These are phyloP conservation scores for Holocentrus rufus DNA, from an alignment of 2,797 vertebrate genomes.

Conservation along the genomic window DNA sequence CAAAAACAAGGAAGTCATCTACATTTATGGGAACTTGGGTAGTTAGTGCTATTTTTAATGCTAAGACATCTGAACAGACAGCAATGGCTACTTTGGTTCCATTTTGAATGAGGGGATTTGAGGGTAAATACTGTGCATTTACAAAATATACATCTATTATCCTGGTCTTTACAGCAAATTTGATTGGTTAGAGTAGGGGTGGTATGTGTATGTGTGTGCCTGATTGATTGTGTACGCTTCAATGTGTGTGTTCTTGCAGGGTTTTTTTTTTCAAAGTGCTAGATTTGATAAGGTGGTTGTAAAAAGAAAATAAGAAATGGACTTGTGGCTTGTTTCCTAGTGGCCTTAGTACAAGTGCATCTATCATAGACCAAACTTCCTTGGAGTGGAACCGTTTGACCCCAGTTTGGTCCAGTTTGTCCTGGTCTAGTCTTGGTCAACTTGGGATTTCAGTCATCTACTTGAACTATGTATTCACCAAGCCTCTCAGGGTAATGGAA, in stretches of 20 bases:
- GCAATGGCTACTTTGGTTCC: constrained; percentile 72
- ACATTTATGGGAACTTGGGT: constrained; percentile 54
- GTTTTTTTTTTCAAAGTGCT: constrained; percentile 66
- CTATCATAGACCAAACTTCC: constrained; percentile 57
- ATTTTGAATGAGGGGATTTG: constrained; percentile 41
- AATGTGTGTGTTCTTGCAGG: constrained; percentile 21
- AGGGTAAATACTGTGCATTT: constrained; percentile 36
- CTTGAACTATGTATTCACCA: background rate
- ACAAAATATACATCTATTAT: constrained; percentile 66
- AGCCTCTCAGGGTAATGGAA: constrained; percentile 12
- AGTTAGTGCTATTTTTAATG: constrained; percentile 48
- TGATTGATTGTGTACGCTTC: background rate
- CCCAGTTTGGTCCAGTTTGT: constrained; percentile 24
- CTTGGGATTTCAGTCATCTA: constrained; percentile 9
- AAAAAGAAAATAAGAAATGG: constrained; percentile 31
- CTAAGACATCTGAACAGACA: constrained; percentile 55
- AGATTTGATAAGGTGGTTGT: constrained; percentile 33
- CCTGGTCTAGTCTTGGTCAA: constrained; percentile 22
- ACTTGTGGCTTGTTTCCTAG: constrained; percentile 63
- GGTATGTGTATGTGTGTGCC: constrained; percentile 4
- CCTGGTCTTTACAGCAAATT: constrained; percentile 27
- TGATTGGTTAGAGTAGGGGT: constrained; percentile 20
- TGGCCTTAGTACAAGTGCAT: constrained; percentile 38
- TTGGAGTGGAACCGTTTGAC: constrained; percentile 28
- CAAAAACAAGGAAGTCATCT: constrained; percentile 64